Evolutionary conservation across 1,140 invertebrate species (phyloP).

Genomic region (Tigriopus japonicus): DNA sequence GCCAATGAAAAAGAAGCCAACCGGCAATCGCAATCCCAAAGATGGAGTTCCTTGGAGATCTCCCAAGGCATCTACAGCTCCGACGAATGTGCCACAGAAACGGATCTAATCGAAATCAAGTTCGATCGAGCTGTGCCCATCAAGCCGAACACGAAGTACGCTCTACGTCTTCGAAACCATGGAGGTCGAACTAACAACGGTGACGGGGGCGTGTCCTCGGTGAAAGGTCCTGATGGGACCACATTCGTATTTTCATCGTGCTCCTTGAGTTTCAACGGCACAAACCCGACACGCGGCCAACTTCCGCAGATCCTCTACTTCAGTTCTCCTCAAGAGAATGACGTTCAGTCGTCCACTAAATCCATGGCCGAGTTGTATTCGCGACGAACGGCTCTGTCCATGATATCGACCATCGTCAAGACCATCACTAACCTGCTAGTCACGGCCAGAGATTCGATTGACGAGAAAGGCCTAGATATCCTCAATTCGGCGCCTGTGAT

Average conservation of each 20-base stretch:
- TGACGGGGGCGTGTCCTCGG: conserved; percentile 61
- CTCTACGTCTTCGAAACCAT: conserved; percentile 65
- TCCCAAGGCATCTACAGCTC: conserved; percentile 49
- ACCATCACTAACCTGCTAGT: conserved; percentile 49
- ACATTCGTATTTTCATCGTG: conserved; percentile 79
- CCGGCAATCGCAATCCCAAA: conserved; percentile 20
- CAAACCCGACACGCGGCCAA: conserved; percentile 78
- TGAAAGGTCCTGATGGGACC: conserved; percentile 79
- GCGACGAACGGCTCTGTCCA: conserved; percentile 44
- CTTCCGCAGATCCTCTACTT: conserved; percentile 86
- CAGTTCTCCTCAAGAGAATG: conserved; percentile 28
- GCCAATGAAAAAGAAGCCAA: background rate
- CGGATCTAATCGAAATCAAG: conserved; percentile 58
- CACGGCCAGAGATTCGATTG: conserved; percentile 34
- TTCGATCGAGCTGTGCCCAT: conserved; percentile 70
- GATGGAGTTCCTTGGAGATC: conserved; percentile 53
- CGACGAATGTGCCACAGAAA: conserved; percentile 47
- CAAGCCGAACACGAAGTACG: conserved; percentile 71
- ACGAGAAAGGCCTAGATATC: conserved; percentile 36
- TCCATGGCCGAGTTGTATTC: conserved; percentile 41
- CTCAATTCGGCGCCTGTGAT: conserved; percentile 39
- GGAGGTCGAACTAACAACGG: conserved; percentile 83
- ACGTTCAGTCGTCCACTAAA: conserved; percentile 4
- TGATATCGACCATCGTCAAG: conserved; percentile 48
- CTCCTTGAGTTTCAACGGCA: conserved; percentile 82